These are phyloP conservation scores for Paedocypris sp. DNA, from an alignment of 2,113 vertebrate species.

Conservation along the genomic window DNA sequence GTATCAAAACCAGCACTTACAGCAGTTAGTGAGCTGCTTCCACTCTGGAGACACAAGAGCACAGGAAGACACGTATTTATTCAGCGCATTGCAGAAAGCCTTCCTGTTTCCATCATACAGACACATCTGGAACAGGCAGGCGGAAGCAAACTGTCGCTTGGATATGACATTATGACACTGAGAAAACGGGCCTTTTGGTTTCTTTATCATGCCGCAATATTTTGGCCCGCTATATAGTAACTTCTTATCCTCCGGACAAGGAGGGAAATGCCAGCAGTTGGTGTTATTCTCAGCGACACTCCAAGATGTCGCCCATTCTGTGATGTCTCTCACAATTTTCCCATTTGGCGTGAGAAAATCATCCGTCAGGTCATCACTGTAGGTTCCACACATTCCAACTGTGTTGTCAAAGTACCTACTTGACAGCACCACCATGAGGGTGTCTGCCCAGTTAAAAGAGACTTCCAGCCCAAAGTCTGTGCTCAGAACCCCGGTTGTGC, in stretches of 20 bases:
- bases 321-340: neutral
- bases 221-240: conserved; percentile 28
- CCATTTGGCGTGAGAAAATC: conserved; percentile 34
- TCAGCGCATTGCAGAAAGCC: conserved; percentile 56
- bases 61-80: conserved; percentile 45
- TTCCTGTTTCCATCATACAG: conserved; percentile 35
- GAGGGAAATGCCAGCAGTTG: conserved; percentile 59
- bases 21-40: conserved; percentile 49
- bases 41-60: conserved; percentile 50
- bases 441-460: conserved; percentile 60
- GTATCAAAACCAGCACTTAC: conserved; percentile 47
- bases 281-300: conserved; percentile 46
- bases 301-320: conserved; percentile 58
- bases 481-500: conserved; percentile 37
- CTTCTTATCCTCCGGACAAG: conserved; percentile 42
- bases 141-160: conserved; percentile 46
- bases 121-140: conserved; percentile 62
- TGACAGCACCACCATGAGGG: conserved; percentile 48
- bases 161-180: conserved; percentile 46
- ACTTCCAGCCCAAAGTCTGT: conserved; percentile 59
- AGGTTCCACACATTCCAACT: conserved; percentile 64
- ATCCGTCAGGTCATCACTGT: conserved; percentile 45
- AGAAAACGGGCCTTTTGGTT: conserved; percentile 47
- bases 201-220: conserved; percentile 55
- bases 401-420: conserved; percentile 57